Percentiles rank a stretch among this genome's conserved stretches.
phyloP scores from a whole-genome alignment of 1,140 invertebrate species.

The Agrilus planipennis region DNA sequence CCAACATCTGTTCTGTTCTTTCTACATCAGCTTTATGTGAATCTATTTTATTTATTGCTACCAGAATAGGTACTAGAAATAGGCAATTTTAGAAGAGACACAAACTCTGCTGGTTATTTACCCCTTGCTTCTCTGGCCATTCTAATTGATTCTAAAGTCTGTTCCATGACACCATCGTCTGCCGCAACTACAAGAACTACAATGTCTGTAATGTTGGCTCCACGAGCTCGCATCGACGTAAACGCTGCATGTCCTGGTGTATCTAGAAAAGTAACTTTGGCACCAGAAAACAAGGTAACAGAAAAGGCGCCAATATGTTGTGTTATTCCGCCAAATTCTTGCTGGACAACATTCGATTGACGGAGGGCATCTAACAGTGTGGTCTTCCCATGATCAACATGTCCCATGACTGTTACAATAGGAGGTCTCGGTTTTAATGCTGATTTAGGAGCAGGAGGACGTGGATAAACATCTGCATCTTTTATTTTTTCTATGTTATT shows the following conservation, averaged over 20 bases:
- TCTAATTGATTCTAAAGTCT: slow-evolving; percentile 74
- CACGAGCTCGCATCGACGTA: slow-evolving; percentile 78
- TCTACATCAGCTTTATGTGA: slow-evolving; percentile 76
- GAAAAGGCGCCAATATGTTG: slow-evolving; percentile 99
- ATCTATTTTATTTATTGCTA: slow-evolving; percentile 99
- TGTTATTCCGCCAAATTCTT: slow-evolving; percentile 98
- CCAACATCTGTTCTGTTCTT: slow-evolving; percentile 59
- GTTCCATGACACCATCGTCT: slow-evolving; percentile 98
- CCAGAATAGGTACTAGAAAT: slow-evolving; percentile 80
- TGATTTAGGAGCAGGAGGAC: slow-evolving; percentile 46
- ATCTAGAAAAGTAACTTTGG: slow-evolving; percentile 88
- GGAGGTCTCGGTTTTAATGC: slow-evolving; percentile 61
- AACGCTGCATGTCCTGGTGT: slow-evolving; percentile 99
- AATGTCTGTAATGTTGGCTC: slow-evolving; percentile 87
- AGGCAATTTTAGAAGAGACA: neutral
- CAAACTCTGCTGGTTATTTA: slow-evolving; percentile 17
- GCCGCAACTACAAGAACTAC: slow-evolving; percentile 95
- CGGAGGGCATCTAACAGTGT: slow-evolving; percentile 87
- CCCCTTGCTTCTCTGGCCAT: slow-evolving; percentile 65
- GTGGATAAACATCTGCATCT: slow-evolving; percentile 24
- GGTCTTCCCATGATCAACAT: slow-evolving; percentile 99
- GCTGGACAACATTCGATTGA: slow-evolving; percentile 71
- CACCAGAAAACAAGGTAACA: slow-evolving; percentile 56
- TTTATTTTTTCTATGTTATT: slow-evolving; percentile 14
- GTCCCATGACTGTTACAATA: slow-evolving; percentile 97